Percentiles rank a stretch among this genome's conserved stretches.
These are phyloP conservation scores for Lophotriccus pileatus DNA, from an alignment of 2,797 vertebrate genomes.

Conservation along the genomic window DNA sequence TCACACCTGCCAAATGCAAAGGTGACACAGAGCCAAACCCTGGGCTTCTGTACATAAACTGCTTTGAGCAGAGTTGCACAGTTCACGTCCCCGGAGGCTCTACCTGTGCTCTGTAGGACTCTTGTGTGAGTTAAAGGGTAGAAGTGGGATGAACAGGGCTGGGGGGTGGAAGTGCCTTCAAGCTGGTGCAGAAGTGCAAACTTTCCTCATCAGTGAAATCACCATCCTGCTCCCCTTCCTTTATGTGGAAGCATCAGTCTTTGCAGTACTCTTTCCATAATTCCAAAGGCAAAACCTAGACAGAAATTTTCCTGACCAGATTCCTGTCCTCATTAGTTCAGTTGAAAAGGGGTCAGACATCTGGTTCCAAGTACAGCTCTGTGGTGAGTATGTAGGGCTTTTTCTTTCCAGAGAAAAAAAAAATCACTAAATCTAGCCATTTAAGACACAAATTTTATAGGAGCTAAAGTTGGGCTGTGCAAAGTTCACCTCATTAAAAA, in stretches of 20 bases:
- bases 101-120: neutral
- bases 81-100: neutral
- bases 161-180: neutral
- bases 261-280: neutral
- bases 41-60: neutral
- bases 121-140: neutral
- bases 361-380: conserved; percentile 26
- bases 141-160: neutral
- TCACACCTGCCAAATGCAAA: neutral
- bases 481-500: conserved; percentile 61
- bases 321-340: neutral
- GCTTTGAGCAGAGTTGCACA: neutral
- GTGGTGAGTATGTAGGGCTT: neutral
- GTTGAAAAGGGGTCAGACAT: neutral
- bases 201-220: neutral
- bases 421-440: neutral
- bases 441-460: conserved; percentile 27
- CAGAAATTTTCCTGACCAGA: neutral
- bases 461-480: conserved; percentile 10
- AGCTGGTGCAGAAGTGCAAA: neutral
- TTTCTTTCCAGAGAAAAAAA: neutral
- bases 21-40: neutral
- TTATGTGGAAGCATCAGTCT: neutral
- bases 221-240: neutral
- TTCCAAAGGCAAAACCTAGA: neutral